Base-by-base conservation (phyloP, 2,797 vertebrate species). In the Micromesistius poutassou region DNA sequence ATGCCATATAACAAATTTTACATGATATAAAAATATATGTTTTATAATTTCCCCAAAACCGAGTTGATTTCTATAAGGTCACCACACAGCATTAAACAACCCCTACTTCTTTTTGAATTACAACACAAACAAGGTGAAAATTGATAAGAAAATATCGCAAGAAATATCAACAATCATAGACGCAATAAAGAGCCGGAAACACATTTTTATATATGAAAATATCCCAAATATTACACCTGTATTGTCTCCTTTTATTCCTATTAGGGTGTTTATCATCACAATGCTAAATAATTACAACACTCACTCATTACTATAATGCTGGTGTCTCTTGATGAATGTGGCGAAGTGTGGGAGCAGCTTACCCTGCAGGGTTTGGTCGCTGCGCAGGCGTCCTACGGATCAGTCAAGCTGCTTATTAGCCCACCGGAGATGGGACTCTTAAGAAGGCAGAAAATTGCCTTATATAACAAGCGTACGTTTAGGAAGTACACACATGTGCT, bases 401-500 rank as follows among this genome's bases (percentile, higher is more conserved):
- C 91, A 88, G 85, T 89, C 79, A 14, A 70, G 79, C 85, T 81
- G 87, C 91, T 93, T 92, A 94, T 94, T 94, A 94, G 94, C 94
- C 93, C 93, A 89, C 91, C 86, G 92, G 89, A 93, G 92, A 93
- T 90, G 89, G 74, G 79, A 88, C 91, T 94, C 93, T 94, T 94
- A 94, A 95, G 93, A 93, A 93, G 94, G 94, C 94, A 95, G 92
- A 94, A 95, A 94, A 95, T 94, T 95, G 93, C 93, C 93, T 95
- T 95, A 94, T 90, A 91, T 95, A 95, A 95, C 93, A 88, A 93
- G 92, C 84, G 86, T 89, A 84, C 83, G 91, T 93, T 93, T 94
- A 93, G 30, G 30, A 71, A 91, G 93, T 94, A 97, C 96, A 97
- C 96, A 96, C 96, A 91, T 97, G 96, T 96, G 96, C 95, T 95